Evolutionary conservation across 2,113 vertebrate species (phyloP), one percentile per base, ranked within the genome.

Genomic region (Thalassarche chlororhynchos): DNA sequence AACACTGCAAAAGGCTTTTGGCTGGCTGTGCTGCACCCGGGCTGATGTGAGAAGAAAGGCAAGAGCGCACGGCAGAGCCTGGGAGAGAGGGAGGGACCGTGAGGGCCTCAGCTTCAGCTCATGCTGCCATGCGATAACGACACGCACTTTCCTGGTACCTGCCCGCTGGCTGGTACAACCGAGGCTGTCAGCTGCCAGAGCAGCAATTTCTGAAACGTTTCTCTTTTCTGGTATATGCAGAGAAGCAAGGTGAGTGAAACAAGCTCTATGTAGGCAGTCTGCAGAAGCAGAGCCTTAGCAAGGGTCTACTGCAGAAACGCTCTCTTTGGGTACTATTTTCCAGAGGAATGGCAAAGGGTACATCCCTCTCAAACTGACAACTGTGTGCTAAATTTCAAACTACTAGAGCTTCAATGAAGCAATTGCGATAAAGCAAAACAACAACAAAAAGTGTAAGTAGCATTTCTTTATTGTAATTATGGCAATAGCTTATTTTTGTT

Each of bases 91-190:
- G 31, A 62, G 51, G 29, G 25, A 47, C 15, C 0, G 1, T 9
- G 42, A 46, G 49, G 17, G 36, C 15, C 12, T 62, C 54, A 2
- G 10, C n/a, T 66, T 61, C 2, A 2, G 57, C 12, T 71, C 9
- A 3, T 6, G 9, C 24, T 44, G 26, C 60, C 4, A 1, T 15
- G 29, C 1, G 1, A 5, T 58, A 19, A 29, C 0, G 1, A 9
- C 10, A 23, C 3, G 1, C 5, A 1, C n/a, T 21, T 65, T 46
- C 38, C 54, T 28, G 6, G 10, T 15, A 13, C 44, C 36, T 38
- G 32, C 20, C 55, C 23, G 42, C 25, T 36, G 16, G 6, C 38
- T 49, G 51, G 28, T 57, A 34, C 32, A 36, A 5, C 32, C 0
- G 1, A 38, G n/a, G 18, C 42, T 19, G 19, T 34, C 49, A 36